phyloP scores from a whole-genome alignment of 1,140 invertebrate species.

The Caenorhabditis briggsae region DNA sequence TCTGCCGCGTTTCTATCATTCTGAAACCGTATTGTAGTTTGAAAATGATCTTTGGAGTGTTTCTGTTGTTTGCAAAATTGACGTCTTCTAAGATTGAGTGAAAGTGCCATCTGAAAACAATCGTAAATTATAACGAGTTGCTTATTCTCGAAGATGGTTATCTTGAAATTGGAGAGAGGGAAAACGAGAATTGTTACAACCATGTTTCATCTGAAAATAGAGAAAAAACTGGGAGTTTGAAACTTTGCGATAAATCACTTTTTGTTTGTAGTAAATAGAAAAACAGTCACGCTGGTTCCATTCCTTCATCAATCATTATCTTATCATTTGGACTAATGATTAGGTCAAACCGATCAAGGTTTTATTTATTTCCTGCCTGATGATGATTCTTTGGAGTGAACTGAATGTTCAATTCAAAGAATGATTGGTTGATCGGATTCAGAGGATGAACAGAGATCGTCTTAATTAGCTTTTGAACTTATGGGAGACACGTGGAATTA shows the following conservation, averaged over 20 bases:
- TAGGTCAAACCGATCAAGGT: slow-evolving; percentile 37
- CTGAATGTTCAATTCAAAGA: slow-evolving; percentile 35
- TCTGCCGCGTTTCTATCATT: background rate
- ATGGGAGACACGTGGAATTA: too few species aligned
- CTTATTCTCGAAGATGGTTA: slow-evolving; percentile 6
- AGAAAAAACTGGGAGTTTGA: background rate
- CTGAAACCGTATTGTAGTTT: slow-evolving; percentile 16
- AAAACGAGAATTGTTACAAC: background rate
- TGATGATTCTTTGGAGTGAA: slow-evolving; percentile 29
- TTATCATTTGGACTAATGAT: slow-evolving; percentile 31
- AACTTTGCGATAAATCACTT: slow-evolving; percentile 10
- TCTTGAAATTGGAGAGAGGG: background rate
- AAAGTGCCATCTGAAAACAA: background rate
- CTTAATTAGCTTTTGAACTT: background rate
- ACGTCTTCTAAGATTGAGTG: background rate
- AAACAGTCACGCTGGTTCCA: slow-evolving; percentile 8
- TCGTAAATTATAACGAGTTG: background rate
- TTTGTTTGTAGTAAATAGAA: background rate
- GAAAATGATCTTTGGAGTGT: slow-evolving; percentile 3
- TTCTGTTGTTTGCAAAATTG: background rate
- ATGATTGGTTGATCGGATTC: background rate
- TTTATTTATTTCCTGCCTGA: background rate
- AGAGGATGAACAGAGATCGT: background rate
- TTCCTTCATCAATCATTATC: background rate
- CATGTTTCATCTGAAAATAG: background rate